A percentile compares a stretch with the other conserved stretches of the same genome.
These are phyloP conservation scores for Ascaphus truei DNA, from an alignment of 2,113 vertebrate genomes.

Conservation along the genomic window DNA sequence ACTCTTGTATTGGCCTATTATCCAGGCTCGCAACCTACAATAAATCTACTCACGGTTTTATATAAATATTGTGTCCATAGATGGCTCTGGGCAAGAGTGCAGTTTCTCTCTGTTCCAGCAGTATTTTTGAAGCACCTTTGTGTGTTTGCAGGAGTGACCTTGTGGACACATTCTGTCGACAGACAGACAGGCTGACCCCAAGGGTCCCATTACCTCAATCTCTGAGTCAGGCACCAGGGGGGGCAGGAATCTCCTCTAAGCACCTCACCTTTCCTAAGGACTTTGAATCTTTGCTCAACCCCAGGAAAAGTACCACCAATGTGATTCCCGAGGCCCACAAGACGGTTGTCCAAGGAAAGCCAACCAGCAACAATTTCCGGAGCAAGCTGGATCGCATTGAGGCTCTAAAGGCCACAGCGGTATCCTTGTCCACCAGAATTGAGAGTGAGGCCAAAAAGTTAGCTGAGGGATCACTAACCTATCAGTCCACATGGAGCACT, in stretches of 20 bases:
- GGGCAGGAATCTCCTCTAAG: constrained; percentile 69
- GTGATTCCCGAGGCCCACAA: not conserved
- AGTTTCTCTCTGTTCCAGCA: no score
- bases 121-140: no score
- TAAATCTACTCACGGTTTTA: no score
- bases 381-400: constrained; percentile 81
- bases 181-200: constrained; percentile 66
- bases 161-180: constrained; percentile 61
- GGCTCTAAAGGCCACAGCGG: constrained; percentile 87
- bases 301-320: constrained; percentile 39
- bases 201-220: constrained; percentile 45
- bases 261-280: constrained; percentile 68
- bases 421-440: constrained; percentile 86
- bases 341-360: constrained; percentile 44
- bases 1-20: no score
- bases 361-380: constrained; percentile 55
- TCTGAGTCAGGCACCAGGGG: constrained; percentile 40
- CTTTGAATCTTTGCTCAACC: constrained; percentile 51
- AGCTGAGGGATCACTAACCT: constrained; percentile 73
- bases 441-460: constrained; percentile 87
- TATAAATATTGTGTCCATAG: no score
- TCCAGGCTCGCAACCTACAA: no score
- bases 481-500: constrained; percentile 55
- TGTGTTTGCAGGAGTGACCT: constrained; percentile 65
- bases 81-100: no score